Evolutionary conservation across 2,797 vertebrate species (phyloP), one percentile per base, ranked within the genome.

Genomic region (Channallabes apus): DNA sequence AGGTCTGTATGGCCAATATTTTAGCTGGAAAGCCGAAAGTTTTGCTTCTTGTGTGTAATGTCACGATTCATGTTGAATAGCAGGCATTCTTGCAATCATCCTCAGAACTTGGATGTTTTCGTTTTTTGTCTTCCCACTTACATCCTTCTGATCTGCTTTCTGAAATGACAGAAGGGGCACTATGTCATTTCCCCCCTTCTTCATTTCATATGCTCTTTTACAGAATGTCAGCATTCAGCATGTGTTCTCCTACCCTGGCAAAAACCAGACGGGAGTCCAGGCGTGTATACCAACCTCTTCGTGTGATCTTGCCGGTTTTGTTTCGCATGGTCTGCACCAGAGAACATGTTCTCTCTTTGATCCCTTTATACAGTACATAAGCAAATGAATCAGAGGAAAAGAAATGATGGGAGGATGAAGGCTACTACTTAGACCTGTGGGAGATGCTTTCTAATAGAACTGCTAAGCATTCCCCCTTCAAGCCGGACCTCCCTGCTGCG

Each of bases 281-380:
- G 7, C 75, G 8, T 81, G 79, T 86, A 86, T 87, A 81, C 65
- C 88, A 35, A 22, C 80, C 27, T 78, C 9, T 93, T 77, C 5
- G 0, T 59, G 91, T 91, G 89, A 93, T 93, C 90, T 82, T 87
- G 87, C 83, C 64, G 86, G 84, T 54, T 54, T 54, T 54, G 51
- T 54, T 86, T 92, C 86, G 87, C 89, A 88, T 88, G 86, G 92
- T 91, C 76, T 89, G 84, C 84, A 90, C 67, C 91, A 86, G 90
- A 90, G 83, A 88, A 75, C 86, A 86, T 87, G 84, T 85, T 89
- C 73, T 79, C 85, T 84, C 85, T 95, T 94, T 94, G 91, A 94
- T 94, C 91, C 87, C 69, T 80, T 67, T 88, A 88, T 93, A 93
- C 86, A 85, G 88, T 93, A 93, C 86, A 85, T 90, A 92, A 93